Conservation (phyloP, 2,797 vertebrate species). For the Cichlasoma orientale region DNA sequence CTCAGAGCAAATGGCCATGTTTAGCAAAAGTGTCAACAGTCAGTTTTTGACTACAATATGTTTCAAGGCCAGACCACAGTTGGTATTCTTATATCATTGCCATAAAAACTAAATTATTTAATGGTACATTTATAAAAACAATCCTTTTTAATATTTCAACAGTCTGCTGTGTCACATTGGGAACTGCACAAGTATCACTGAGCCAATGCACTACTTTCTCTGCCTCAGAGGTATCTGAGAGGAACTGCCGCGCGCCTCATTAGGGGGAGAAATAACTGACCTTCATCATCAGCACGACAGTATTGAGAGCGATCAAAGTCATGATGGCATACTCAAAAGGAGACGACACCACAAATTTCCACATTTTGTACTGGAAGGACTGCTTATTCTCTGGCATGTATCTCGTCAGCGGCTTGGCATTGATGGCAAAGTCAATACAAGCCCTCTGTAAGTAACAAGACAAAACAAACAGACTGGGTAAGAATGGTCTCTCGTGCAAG, state of each 20-base stretch:
- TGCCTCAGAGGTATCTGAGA: slow-evolving; percentile 2
- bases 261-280: slow-evolving; percentile 72
- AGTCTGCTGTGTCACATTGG: background rate
- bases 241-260: slow-evolving; percentile 2
- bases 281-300: slow-evolving; percentile 99
- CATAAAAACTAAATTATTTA: background rate
- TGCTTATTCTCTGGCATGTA: slow-evolving; percentile 98
- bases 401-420: slow-evolving; percentile 94
- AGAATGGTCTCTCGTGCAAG: background rate
- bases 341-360: slow-evolving; percentile 97
- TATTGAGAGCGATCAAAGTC: slow-evolving; percentile 98
- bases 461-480: background rate
- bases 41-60: background rate
- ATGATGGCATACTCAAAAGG: slow-evolving; percentile 99
- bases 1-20: background rate
- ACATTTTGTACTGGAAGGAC: slow-evolving; percentile 98
- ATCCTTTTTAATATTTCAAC: background rate
- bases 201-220: background rate
- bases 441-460: slow-evolving; percentile 85
- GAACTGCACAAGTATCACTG: background rate
- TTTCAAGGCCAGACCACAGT: background rate
- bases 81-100: background rate
- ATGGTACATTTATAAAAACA: background rate
- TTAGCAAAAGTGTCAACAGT: background rate
- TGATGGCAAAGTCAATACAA: slow-evolving; percentile 98